Conservation (phyloP, 2,113 vertebrate species). For the Amblyopsis rosae region DNA sequence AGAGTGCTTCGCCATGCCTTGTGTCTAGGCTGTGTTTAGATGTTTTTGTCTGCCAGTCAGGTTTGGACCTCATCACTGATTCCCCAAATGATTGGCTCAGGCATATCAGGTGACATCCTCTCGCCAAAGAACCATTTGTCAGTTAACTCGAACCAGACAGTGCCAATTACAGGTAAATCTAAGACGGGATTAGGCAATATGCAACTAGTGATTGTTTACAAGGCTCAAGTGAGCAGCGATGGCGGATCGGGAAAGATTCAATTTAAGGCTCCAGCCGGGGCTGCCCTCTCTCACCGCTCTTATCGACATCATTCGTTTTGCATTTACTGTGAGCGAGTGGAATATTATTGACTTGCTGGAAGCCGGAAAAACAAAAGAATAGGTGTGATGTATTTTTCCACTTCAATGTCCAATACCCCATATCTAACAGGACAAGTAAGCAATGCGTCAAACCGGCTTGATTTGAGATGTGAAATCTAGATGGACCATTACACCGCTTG, state of each 20-base stretch:
- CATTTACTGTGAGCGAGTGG: constrained; percentile 61
- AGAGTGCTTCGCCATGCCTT: background rate
- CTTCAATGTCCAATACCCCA: constrained; percentile 15
- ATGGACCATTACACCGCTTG: constrained; percentile 36
- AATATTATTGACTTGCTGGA: constrained; percentile 62
- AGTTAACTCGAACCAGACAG: constrained; percentile 47
- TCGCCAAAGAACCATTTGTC: constrained; percentile 56
- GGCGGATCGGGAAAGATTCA: constrained; percentile 59
- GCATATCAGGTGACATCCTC: constrained; percentile 27
- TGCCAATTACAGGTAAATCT: constrained; percentile 61
- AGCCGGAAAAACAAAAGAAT: constrained; percentile 38
- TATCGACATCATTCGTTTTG: constrained; percentile 60
- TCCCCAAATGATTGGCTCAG: constrained; percentile 34
- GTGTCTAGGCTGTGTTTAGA: background rate
- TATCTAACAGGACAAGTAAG: constrained; percentile 33
- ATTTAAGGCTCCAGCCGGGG: constrained; percentile 51
- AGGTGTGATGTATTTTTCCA: constrained; percentile 33
- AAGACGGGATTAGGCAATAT: constrained; percentile 63
- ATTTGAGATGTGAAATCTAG: constrained; percentile 44
- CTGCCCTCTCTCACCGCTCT: constrained; percentile 40
- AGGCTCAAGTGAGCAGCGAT: constrained; percentile 31
- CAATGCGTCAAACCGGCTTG: constrained; percentile 25
- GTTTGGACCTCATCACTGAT: constrained; percentile 32
- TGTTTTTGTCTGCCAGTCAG: constrained; percentile 17
- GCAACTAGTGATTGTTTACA: constrained; percentile 62